Percentiles rank a stretch among this genome's conserved stretches.
Conservation (phyloP, 2,113 vertebrate species). For the Suncus etruscus region DNA sequence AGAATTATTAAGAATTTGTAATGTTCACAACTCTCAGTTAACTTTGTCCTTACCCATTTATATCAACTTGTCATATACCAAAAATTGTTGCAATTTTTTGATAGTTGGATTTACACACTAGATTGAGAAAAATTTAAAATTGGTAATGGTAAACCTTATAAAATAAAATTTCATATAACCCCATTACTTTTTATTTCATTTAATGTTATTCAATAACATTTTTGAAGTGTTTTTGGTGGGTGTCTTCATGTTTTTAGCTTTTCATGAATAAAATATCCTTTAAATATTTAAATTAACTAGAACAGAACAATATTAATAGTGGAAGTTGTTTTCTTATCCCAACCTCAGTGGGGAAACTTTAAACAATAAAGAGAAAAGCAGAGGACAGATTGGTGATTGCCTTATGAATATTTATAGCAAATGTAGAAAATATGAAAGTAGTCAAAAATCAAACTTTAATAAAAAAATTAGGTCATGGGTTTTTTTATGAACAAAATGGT, state of each 20-base stretch:
- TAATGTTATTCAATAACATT: not conserved
- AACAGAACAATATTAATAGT: not conserved
- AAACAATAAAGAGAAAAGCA: not conserved
- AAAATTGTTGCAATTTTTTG: not conserved
- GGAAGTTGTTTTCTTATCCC: not conserved
- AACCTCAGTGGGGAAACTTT: constrained; percentile 2
- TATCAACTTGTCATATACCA: not conserved
- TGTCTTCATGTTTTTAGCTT: not conserved
- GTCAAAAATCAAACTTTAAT: no score
- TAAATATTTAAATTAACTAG: not conserved
- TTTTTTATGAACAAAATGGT: no score
- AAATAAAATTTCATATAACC: not conserved
- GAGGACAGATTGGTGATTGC: not conserved
- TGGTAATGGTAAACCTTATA: not conserved
- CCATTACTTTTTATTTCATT: not conserved
- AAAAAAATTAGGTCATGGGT: no score
- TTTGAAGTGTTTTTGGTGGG: not conserved
- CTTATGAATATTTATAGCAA: no score
- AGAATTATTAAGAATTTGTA: no score
- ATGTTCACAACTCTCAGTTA: constrained; percentile 21
- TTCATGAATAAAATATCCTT: not conserved
- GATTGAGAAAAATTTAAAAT: not conserved
- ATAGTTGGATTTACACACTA: not conserved
- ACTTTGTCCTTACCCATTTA: not conserved
- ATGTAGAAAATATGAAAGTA: no score